Percentiles rank a stretch among this genome's conserved stretches.
These are phyloP conservation scores for Montipora cactus DNA, from an alignment of 64 coral and sea anemone genomes.

Conservation along the genomic window DNA sequence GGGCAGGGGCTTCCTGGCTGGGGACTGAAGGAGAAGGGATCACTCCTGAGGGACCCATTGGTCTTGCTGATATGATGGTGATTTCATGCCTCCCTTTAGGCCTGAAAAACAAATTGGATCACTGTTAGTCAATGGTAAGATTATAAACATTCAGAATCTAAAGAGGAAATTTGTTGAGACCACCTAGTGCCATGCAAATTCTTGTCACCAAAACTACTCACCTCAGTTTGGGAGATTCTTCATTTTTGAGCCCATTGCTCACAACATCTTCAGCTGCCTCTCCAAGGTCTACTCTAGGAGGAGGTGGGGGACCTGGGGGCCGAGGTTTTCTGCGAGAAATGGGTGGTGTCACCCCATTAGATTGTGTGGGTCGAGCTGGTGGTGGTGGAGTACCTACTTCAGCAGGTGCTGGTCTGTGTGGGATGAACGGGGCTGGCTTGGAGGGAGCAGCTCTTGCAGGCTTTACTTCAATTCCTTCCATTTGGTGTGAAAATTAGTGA, in stretches of 20 bases:
- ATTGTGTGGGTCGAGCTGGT: not conserved
- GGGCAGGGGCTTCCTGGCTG: not conserved
- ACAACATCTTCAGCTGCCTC: constrained; percentile 33
- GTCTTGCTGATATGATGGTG: constrained; percentile 85
- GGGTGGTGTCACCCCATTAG: not conserved
- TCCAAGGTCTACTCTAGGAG: constrained; percentile 61
- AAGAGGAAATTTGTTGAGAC: no score
- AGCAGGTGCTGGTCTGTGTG: not conserved
- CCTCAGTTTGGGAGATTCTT: no score
- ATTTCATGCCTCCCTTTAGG: constrained; percentile 83
- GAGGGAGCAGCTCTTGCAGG: not conserved
- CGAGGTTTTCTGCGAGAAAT: not conserved
- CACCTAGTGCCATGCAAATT: no score
- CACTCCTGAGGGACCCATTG: constrained; percentile 64
- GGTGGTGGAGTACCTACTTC: not conserved
- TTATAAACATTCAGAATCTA: no score
- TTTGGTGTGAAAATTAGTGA: not conserved
- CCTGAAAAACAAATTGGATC: not conserved
- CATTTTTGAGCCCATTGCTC: not conserved
- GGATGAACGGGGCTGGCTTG: not conserved
- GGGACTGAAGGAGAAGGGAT: constrained; percentile 11
- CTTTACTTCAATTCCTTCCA: constrained; percentile 18
- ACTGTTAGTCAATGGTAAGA: no score
- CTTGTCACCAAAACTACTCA: no score
- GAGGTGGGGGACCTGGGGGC: constrained; percentile 50